A percentile compares a stretch with the other conserved stretches of the same genome.
These are phyloP conservation scores for Loripinus fragilis DNA, from an alignment of 2,888 invertebrate species.

Conservation along the genomic window DNA sequence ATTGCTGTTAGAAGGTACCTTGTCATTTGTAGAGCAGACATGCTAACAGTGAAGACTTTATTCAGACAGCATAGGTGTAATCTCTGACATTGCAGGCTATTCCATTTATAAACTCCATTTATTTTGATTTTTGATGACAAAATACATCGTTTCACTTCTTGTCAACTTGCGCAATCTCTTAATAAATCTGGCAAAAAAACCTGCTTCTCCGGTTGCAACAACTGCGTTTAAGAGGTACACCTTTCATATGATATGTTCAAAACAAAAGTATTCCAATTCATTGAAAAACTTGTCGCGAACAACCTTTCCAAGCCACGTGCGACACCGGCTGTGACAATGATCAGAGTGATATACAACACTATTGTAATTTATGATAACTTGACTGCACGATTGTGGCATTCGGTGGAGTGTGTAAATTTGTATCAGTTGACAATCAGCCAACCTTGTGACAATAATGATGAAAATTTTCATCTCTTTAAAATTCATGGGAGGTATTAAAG, in stretches of 20 bases:
- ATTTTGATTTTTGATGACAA: not conserved
- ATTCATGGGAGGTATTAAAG: not conserved
- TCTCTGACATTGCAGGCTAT: too few relatives aligned
- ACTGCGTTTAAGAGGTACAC: not conserved
- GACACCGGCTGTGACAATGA: conserved; percentile 21
- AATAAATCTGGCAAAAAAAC: not conserved
- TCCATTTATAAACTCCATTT: too few relatives aligned
- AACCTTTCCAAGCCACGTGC: conserved; percentile 24
- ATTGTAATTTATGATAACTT: conserved; percentile 15
- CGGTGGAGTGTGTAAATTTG: not conserved
- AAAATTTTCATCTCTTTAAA: not conserved
- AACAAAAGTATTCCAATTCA: conserved; percentile 7
- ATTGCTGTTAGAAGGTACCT: too few relatives aligned
- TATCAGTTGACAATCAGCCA: conserved; percentile 7
- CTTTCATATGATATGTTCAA: not conserved
- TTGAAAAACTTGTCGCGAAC: not conserved
- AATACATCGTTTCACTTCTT: not conserved
- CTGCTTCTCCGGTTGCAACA: not conserved
- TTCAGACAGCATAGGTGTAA: too few relatives aligned
- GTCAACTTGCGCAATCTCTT: conserved; percentile 3
- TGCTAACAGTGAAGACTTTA: too few relatives aligned
- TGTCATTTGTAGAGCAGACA: too few relatives aligned
- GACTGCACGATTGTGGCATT: conserved; percentile 7
- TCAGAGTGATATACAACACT: conserved; percentile 23
- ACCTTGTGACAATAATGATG: conserved; percentile 14